Evolutionary conservation across 2,797 vertebrate genomes (phyloP), one percentile per base, ranked within the genome.

Genomic region (Channallabes apus): DNA sequence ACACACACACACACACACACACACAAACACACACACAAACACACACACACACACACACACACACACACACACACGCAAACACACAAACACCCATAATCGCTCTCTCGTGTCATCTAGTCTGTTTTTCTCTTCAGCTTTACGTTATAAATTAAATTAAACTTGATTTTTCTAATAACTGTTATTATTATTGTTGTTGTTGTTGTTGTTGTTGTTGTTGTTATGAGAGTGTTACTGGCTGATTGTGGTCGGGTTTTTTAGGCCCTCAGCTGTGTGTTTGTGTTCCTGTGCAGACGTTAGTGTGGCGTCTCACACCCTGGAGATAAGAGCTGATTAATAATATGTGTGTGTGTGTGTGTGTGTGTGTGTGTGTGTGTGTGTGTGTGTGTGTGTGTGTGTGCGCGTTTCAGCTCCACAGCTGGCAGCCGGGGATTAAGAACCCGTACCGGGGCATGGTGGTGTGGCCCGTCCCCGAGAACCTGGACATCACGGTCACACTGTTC

Each of bases 381-480:
- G n/a, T n/a, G n/a, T n/a, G n/a, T n/a, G n/a, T n/a, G n/a, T n/a
- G 22, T 24, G 56, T 76, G 88, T 84, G 88, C 71, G 65, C 58
- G 2, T 46, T 58, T 51, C 64, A 98, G 97, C 94, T 96, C 84
- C 97, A 98, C 92, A 95, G 97, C 86, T 98, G 97, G 97, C 96
- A 97, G 92, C 97, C 97, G 0, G 97, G 96, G 41, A 98, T 98
- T 90, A 97, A 97, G 91, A 97, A 98, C 91, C 97, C 97, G 0
- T 98, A 97, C 91, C 92, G 96, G 17, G 97, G 97, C 27, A 96
- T 94, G 41, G 97, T 97, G 90, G 92, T 96, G 22, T 98, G 97
- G 97, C 96, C 96, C 2, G 97, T 98, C 12, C 97, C 97, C 0
- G 97, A 98, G 90, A 98, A 97, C 38, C 94, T 98, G 67, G 97